Evolutionary conservation across 2,797 vertebrate species (phyloP).

Genomic region (Gobionotothen gibberifrons): DNA sequence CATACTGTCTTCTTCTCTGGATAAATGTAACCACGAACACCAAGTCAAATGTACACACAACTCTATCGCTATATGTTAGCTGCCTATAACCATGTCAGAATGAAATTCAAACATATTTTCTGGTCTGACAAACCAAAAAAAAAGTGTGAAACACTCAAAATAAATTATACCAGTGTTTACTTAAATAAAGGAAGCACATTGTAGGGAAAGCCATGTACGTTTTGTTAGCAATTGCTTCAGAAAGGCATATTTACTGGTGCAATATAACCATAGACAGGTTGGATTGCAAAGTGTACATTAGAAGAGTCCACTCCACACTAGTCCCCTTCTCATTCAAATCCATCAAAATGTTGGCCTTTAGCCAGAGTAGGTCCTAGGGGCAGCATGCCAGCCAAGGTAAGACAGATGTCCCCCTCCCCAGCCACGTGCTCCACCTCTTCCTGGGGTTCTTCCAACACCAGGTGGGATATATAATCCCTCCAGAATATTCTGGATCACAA

Average conservation of each 20-base stretch:
- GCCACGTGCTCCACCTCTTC: slow-evolving; percentile 25
- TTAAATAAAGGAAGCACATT: background rate
- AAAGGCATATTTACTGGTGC: background rate
- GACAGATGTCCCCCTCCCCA: slow-evolving; percentile 41
- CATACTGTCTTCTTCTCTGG: background rate
- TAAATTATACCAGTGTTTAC: slow-evolving; percentile 2
- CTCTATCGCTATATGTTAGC: background rate
- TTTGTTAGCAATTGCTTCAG: background rate
- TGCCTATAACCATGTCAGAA: background rate
- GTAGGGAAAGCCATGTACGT: background rate
- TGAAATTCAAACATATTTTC: background rate
- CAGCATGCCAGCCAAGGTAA: slow-evolving; percentile 34
- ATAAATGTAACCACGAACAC: background rate
- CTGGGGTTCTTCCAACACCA: slow-evolving; percentile 32
- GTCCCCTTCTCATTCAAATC: slow-evolving; percentile 3
- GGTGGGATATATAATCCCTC: slow-evolving; percentile 32
- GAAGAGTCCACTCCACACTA: background rate
- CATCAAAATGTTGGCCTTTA: slow-evolving; percentile 2
- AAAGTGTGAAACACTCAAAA: background rate
- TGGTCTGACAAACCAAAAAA: background rate
- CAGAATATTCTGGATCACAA: slow-evolving; percentile 33
- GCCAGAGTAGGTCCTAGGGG: slow-evolving; percentile 22
- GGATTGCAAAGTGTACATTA: background rate
- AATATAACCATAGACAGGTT: slow-evolving; percentile 4
- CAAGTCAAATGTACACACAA: background rate